Evolutionary conservation across 2,797 vertebrate genomes (phyloP).

Genomic region (Arrhamphus sclerolepis): DNA sequence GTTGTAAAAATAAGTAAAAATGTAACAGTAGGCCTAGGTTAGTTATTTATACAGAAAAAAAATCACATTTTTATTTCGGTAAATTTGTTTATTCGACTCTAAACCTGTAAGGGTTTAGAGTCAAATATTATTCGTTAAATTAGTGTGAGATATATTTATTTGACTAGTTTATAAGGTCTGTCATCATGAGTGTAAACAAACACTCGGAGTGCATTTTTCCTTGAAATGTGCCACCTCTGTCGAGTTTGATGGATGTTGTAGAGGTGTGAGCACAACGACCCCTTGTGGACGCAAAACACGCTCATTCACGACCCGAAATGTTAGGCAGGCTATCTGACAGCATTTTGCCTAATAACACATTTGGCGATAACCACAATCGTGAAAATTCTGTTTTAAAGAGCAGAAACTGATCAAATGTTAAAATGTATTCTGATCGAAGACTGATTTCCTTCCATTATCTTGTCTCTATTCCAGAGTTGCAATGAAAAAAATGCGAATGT

Average conservation of each 20-base stretch:
- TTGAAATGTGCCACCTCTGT: not conserved
- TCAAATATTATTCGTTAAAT: no score
- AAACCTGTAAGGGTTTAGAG: no score
- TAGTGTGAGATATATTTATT: not conserved
- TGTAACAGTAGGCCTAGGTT: no score
- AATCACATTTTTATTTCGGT: no score
- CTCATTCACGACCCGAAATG: not conserved
- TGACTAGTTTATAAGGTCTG: not conserved
- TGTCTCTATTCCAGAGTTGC: no score
- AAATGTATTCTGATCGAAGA: no score
- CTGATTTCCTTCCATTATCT: no score
- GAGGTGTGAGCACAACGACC: conserved; percentile 63
- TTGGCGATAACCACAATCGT: not conserved
- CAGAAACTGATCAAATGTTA: not conserved
- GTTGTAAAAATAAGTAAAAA: no score
- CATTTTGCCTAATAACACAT: no score
- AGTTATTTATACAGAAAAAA: no score
- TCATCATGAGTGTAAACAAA: not conserved
- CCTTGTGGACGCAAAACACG: conserved; percentile 63
- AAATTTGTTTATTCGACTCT: no score
- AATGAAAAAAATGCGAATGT: no score
- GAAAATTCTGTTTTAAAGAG: not conserved
- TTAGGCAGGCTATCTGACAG: not conserved
- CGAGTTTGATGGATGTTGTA: conserved; percentile 9
- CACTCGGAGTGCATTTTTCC: not conserved